phyloP scores from a whole-genome alignment of 2,113 vertebrate species.

The Rhinogobius similis region DNA sequence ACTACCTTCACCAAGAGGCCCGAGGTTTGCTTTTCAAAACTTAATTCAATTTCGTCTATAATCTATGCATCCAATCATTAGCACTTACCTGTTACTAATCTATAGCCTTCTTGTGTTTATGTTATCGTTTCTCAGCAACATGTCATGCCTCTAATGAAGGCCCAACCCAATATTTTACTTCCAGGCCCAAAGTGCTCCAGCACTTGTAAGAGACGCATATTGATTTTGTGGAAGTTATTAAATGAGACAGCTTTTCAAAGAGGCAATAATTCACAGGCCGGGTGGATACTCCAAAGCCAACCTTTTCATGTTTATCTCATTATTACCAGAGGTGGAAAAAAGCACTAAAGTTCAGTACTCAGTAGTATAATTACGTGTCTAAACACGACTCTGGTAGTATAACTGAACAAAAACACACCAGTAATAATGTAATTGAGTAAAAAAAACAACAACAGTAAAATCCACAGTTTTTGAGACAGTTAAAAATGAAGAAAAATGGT shows the following conservation, averaged over 20 bases:
- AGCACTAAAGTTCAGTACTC: too few species aligned
- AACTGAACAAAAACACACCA: too few species aligned
- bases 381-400: too few species aligned
- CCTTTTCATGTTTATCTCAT: constrained; percentile 24
- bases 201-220: constrained; percentile 7
- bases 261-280: constrained; percentile 13
- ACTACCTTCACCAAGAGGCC: not conserved
- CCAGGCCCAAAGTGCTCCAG: constrained; percentile 1
- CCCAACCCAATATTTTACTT: constrained; percentile 1
- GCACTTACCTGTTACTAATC: not conserved
- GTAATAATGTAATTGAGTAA: too few species aligned
- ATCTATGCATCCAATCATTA: not conserved
- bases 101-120: not conserved
- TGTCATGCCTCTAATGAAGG: not conserved
- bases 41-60: not conserved
- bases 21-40: not conserved
- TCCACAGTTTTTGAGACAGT: too few species aligned
- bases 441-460: too few species aligned
- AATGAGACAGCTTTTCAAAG: constrained; percentile 26
- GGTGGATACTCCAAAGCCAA: not conserved
- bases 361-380: too few species aligned
- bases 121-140: not conserved
- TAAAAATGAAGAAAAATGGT: too few species aligned
- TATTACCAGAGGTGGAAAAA: too few species aligned
- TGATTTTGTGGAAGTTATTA: constrained; percentile 40